These are phyloP conservation scores for Leptinotarsa lineolata DNA, from an alignment of 1,140 invertebrate genomes.

Conservation along the genomic window DNA sequence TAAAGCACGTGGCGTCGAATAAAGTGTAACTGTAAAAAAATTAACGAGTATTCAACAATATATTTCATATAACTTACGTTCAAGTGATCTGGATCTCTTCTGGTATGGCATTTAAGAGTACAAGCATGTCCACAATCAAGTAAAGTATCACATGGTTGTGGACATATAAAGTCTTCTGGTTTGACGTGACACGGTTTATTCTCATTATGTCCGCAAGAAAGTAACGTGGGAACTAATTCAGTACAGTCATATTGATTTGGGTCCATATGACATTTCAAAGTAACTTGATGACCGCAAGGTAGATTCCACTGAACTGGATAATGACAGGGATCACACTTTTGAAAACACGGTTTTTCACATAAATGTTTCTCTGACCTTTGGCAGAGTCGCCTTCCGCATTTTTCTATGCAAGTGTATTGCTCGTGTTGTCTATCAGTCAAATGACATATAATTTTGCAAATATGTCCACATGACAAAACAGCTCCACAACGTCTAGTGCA, in stretches of 20 bases:
- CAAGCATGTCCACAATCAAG: slow-evolving; percentile 62
- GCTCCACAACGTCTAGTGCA: slow-evolving; percentile 56
- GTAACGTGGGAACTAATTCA: slow-evolving; percentile 47
- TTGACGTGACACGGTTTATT: slow-evolving; percentile 55
- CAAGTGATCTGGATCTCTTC: slow-evolving; percentile 59
- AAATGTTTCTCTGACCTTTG: slow-evolving; percentile 49
- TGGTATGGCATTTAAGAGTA: slow-evolving; percentile 56
- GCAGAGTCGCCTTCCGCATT: slow-evolving; percentile 51
- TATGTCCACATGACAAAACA: slow-evolving; percentile 60
- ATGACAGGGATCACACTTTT: slow-evolving; percentile 57
- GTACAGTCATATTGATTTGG: slow-evolving; percentile 50
- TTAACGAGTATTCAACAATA: too few species aligned
- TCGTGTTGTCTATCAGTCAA: slow-evolving; percentile 58
- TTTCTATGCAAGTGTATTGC: slow-evolving; percentile 54
- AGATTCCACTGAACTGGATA: slow-evolving; percentile 54
- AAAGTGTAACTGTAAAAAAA: too few species aligned
- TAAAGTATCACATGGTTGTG: slow-evolving; percentile 53
- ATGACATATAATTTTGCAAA: slow-evolving; percentile 62
- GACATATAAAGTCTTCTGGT: slow-evolving; percentile 52
- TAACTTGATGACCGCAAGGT: slow-evolving; percentile 58
- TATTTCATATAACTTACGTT: slow-evolving; percentile 38
- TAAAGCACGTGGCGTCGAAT: too few species aligned
- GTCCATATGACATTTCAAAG: slow-evolving; percentile 55
- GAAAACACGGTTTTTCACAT: slow-evolving; percentile 58
- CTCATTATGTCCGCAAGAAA: slow-evolving; percentile 58